Percentiles rank a stretch among this genome's conserved stretches.
These are phyloP conservation scores for Leptinotarsa texana DNA, from an alignment of 1,140 invertebrate genomes.

Conservation along the genomic window DNA sequence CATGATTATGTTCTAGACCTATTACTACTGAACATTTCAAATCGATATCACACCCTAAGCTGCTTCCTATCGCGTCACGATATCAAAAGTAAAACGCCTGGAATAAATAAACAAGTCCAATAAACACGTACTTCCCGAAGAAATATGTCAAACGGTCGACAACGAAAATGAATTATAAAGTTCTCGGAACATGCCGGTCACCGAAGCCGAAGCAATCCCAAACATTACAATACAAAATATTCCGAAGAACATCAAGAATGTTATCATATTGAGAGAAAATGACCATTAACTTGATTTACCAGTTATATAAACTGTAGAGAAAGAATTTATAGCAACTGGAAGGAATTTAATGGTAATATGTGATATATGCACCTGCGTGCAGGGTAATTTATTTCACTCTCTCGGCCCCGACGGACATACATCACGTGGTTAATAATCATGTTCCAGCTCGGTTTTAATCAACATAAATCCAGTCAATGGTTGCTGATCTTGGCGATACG, in stretches of 20 bases:
- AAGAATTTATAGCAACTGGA: slow-evolving; percentile 42
- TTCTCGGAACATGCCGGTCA: slow-evolving; percentile 12
- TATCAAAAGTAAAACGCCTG: background rate
- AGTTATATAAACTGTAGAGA: slow-evolving; percentile 39
- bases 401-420: slow-evolving; percentile 15
- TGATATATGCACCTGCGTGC: slow-evolving; percentile 43
- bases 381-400: slow-evolving; percentile 38
- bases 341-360: slow-evolving; percentile 45
- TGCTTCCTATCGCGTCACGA: background rate
- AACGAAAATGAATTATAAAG: slow-evolving; percentile 22
- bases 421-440: slow-evolving; percentile 29
- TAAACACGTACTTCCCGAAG: slow-evolving; percentile 9
- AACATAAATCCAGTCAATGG: background rate
- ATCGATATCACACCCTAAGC: too few species aligned
- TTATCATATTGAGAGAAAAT: slow-evolving; percentile 41
- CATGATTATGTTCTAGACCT: too few species aligned
- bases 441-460: slow-evolving; percentile 9
- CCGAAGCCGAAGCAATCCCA: slow-evolving; percentile 14
- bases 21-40: too few species aligned
- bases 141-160: slow-evolving; percentile 11
- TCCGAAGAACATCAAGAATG: slow-evolving; percentile 36
- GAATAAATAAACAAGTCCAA: slow-evolving; percentile 1
- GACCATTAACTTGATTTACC: slow-evolving; percentile 46
- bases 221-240: slow-evolving; percentile 39
- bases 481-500: slow-evolving; percentile 3